These are phyloP conservation scores for Synergus japonicus DNA, from an alignment of 2,888 invertebrate genomes.

Conservation along the genomic window DNA sequence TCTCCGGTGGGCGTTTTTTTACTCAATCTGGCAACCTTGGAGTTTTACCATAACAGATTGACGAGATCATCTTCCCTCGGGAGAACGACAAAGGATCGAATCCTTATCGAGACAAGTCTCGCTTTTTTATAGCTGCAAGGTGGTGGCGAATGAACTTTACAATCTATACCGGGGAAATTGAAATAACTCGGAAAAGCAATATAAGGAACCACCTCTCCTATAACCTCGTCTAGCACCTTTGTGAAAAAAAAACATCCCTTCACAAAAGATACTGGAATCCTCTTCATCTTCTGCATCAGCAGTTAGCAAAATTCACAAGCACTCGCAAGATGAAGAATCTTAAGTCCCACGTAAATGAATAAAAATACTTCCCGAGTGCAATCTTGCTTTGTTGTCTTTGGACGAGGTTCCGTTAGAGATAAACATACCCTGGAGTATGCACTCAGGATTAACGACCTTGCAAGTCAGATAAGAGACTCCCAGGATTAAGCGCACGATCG, in stretches of 20 bases:
- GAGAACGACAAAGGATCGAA: constrained; percentile 23
- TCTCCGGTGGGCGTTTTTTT: background rate
- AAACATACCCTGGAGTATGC: constrained; percentile 30
- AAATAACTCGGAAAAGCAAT: background rate
- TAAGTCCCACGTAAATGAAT: background rate
- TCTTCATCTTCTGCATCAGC: background rate
- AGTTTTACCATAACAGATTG: constrained; percentile 9
- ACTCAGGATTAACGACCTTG: constrained; percentile 41
- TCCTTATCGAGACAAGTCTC: constrained; percentile 27
- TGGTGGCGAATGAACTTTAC: background rate
- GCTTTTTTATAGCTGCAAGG: constrained; percentile 10
- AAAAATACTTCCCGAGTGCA: constrained; percentile 23
- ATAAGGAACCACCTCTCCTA: background rate
- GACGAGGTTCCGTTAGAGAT: constrained; percentile 38
- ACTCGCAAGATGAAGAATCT: background rate
- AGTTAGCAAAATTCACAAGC: background rate
- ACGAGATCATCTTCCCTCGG: constrained; percentile 30
- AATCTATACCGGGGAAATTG: background rate
- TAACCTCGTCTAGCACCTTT: background rate
- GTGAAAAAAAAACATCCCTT: background rate
- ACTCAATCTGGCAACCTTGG: constrained; percentile 22
- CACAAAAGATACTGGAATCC: background rate
- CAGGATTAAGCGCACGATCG: constrained; percentile 19
- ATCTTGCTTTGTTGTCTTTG: constrained; percentile 33
- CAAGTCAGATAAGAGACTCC: constrained; percentile 25